Percentiles rank a stretch among this genome's conserved stretches.
Evolutionary conservation across 2,888 invertebrate species (phyloP).

Genomic region (Aphelenchoides bicaudatus): DNA sequence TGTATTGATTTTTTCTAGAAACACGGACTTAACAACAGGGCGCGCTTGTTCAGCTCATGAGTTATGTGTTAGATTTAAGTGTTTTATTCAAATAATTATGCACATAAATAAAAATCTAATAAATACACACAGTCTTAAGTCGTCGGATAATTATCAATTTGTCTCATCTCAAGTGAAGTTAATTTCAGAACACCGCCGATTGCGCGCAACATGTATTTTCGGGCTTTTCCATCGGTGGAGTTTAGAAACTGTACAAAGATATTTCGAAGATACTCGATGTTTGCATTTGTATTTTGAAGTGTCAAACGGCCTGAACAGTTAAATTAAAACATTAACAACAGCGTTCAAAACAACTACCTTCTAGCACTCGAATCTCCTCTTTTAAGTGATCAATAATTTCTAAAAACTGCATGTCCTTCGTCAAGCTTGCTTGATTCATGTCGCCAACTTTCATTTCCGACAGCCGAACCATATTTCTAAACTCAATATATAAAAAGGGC

Average conservation of each 20-base stretch:
- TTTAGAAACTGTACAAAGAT: constrained; percentile 78
- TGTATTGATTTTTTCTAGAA: too few relatives aligned
- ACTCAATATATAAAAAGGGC: constrained; percentile 33
- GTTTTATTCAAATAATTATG: too few relatives aligned
- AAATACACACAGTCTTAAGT: too few relatives aligned
- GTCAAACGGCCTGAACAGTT: constrained; percentile 39
- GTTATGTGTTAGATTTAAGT: too few relatives aligned
- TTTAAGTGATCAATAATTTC: constrained; percentile 67
- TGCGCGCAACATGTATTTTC: constrained; percentile 81
- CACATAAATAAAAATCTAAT: too few relatives aligned
- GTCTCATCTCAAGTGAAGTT: constrained; percentile 70
- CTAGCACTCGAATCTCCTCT: constrained; percentile 62
- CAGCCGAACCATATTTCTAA: constrained; percentile 72
- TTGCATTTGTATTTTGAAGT: constrained; percentile 75
- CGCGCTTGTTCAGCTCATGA: too few relatives aligned
- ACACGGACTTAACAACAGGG: too few relatives aligned
- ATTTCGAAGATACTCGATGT: constrained; percentile 84
- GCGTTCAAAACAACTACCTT: constrained; percentile 47
- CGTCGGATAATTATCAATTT: too few relatives aligned
- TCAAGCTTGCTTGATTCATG: constrained; percentile 62
- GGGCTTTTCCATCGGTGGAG: constrained; percentile 70
- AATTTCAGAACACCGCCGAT: constrained; percentile 79
- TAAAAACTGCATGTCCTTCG: constrained; percentile 63
- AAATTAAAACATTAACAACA: background rate
- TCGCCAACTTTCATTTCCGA: constrained; percentile 66